Base-by-base conservation (phyloP, 2,113 vertebrate species). In the Clarias macrocephalus region DNA sequence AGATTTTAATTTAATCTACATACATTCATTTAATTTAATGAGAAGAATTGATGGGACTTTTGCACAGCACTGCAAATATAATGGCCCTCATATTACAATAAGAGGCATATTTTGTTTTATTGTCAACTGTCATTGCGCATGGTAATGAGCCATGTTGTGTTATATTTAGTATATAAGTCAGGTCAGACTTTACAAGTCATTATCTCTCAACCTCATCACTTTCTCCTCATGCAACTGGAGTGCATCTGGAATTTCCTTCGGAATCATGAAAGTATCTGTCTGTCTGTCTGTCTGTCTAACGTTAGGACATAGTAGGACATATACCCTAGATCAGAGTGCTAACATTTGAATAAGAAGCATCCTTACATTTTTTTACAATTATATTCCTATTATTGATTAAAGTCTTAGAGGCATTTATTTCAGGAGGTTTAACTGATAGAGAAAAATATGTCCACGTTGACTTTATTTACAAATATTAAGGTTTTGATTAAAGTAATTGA, bases 51-150 rank as follows among this genome's bases (percentile, higher is more conserved):
- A 48, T 48, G 48, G 48, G 48, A 48, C 48, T 7, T 9, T 48
- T 8, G 48, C 42, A 48, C 48, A 48, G 0, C 48, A 48, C 48
- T 48, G 7, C 48, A 48, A 1, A 13, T 76, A 12, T 57, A 28
- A 37, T 79, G 25, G 60, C 62, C 54, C 63, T 83, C 54, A 75
- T 30, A 86, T 88, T 86, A 62, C 37, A 56, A 84, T 30, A 30
- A 59, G 23, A 60, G n/a, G 16, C 25, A 62, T 23, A 84, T 63
- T 84, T 66, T 60, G 48, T 89, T 48, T 13, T 37, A 52, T 54
- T 79, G 73, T 87, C 88, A 80, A 85, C 63, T 83, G 75, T 82
- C 85, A 89, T 85, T 91, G 82, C 75, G 81, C n/a, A 65, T 85
- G 77, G 66, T 82, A 62, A 91, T 80, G 80, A 82, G 70, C 23